Conservation (phyloP, 2,888 invertebrate genomes). For the Kryphioiulus occultus region DNA sequence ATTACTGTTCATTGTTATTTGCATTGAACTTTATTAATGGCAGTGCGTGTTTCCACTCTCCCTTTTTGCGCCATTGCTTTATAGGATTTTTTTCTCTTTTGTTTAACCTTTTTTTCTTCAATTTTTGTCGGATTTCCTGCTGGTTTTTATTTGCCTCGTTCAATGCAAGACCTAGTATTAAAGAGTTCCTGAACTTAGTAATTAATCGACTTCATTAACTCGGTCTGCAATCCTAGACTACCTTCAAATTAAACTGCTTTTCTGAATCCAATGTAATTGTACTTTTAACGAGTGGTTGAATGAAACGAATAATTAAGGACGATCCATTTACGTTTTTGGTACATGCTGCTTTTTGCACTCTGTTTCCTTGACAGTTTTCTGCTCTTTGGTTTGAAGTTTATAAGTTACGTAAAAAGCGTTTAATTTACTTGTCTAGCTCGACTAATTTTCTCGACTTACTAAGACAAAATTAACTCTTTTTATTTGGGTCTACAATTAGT, state of each 20-base stretch:
- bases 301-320: background rate
- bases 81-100: background rate
- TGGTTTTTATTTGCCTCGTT: background rate
- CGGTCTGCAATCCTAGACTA: background rate
- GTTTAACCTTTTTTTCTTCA: background rate
- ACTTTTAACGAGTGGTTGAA: background rate
- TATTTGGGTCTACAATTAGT: too few species aligned
- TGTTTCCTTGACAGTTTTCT: too few species aligned
- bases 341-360: too few species aligned
- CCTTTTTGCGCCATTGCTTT: background rate
- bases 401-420: too few species aligned
- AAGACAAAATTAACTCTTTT: too few species aligned
- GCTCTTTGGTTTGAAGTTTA: too few species aligned
- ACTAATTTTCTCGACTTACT: too few species aligned
- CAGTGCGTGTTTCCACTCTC: background rate
- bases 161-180: background rate
- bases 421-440: too few species aligned
- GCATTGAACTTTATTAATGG: background rate
- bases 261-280: background rate
- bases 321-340: too few species aligned
- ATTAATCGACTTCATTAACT: background rate
- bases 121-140: constrained; percentile 2
- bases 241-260: background rate
- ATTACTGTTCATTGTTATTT: background rate
- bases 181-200: background rate